Base-by-base conservation (phyloP, 2,888 invertebrate species). In the Xestia xanthographa region DNA sequence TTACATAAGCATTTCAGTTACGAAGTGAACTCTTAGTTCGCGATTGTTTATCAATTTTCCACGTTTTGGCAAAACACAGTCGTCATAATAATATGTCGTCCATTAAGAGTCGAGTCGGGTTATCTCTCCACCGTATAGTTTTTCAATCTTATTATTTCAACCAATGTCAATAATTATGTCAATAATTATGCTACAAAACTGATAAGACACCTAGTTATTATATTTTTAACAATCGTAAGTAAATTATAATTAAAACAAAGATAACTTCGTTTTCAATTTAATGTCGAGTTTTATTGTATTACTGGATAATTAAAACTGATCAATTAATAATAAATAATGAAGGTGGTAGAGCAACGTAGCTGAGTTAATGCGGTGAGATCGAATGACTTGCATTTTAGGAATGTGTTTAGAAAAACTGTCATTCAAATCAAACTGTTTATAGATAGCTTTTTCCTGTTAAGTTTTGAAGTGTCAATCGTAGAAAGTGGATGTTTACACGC, bases 31-130 rank as follows among this genome's bases (percentile, higher is more conserved):
- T 71, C 58, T 56, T 38, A 48, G n/a, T 48, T 68, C 22, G 41
- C 66, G 63, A 84, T 43, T 63, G 41, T 76, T 76, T 71, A 84
- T 80, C 38, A 84, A 71, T 83, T 84, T 65, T 71, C 26, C 29
- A 68, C 34, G 48, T 71, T 80, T 77, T 53, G 48, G 8, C 68
- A 68, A 71, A 67, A 68, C 72, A 75, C 14, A 38, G 9, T 65
- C 75, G 48, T 75, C 75, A 72, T 29, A 58, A 1, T 1, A 34
- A 3, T 34, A 34, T 50, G 65, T 68, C 65, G 12, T 53, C 20
- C 17, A 66, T 73, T 62, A 56, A 65, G 38, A 26, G 1, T 26
- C n/a, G 68, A 26, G 1, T 26, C 29, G 68, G 84, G 77, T 83
- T 84, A 83, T 84, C 83, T 45, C 14, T 22, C 14, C 58, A 26